Percentiles rank a stretch among this genome's conserved stretches.
These are phyloP conservation scores for Pomacea canaliculata DNA, from an alignment of 2,888 invertebrate species.

Conservation along the genomic window DNA sequence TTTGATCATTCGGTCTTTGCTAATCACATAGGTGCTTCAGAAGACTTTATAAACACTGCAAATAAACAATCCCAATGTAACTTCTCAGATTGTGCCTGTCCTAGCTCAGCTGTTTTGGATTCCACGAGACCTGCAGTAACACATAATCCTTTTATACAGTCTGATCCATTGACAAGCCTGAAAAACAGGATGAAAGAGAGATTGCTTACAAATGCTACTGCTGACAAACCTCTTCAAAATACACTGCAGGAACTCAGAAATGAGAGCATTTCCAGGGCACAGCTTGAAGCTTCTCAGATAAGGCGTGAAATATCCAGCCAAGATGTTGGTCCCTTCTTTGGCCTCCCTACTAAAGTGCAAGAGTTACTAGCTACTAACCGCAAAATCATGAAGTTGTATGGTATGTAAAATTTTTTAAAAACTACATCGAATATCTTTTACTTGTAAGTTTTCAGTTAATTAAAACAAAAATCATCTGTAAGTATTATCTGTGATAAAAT, in stretches of 20 bases:
- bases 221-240: constrained; percentile 33
- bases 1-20: no score
- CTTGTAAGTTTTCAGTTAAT: neutral
- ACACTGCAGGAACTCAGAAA: constrained; percentile 40
- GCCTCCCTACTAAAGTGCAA: constrained; percentile 80
- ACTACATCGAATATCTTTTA: neutral
- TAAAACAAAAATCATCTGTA: neutral
- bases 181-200: constrained; percentile 47
- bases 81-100: no score
- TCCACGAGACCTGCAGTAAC: no score
- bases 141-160: no score
- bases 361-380: constrained; percentile 81
- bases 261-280: constrained; percentile 43
- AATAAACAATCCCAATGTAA: no score
- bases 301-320: constrained; percentile 37
- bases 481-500: no score
- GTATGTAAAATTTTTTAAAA: constrained; percentile 71
- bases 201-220: constrained; percentile 50
- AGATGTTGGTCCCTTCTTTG: constrained; percentile 78
- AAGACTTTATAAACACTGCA: no score
- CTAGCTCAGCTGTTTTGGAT: no score
- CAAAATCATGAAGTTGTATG: constrained; percentile 85
- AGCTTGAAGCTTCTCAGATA: constrained; percentile 47
- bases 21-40: no score
- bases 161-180: constrained; percentile 29